Conservation (phyloP, 1,140 invertebrate genomes). For the Neodiprion lecontei region DNA sequence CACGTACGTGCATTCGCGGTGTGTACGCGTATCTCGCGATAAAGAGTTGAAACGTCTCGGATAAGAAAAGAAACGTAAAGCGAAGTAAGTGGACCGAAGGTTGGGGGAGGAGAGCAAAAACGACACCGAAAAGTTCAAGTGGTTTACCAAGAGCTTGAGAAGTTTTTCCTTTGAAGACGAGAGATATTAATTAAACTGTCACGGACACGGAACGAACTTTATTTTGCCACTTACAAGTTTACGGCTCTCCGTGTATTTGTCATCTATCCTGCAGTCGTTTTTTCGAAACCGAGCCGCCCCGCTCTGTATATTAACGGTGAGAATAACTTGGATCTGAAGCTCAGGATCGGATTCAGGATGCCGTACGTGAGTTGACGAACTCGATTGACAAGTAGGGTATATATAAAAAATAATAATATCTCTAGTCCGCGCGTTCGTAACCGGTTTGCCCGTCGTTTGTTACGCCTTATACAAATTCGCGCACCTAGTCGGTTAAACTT, state of each 20-base stretch:
- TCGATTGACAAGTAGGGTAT: background rate
- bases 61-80: background rate
- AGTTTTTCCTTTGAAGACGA: constrained; percentile 60
- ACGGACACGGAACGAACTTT: constrained; percentile 58
- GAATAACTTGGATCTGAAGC: background rate
- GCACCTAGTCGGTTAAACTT: no score
- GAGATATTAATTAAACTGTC: constrained; percentile 63
- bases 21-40: background rate
- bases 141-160: constrained; percentile 49
- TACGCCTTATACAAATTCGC: no score
- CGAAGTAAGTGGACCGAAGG: background rate
- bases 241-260: constrained; percentile 23
- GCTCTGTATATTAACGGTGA: background rate
- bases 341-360: background rate
- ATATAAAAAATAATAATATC: background rate
- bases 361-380: background rate
- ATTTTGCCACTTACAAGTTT: constrained; percentile 62
- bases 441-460: background rate
- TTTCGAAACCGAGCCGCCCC: background rate
- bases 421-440: constrained; percentile 28
- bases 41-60: background rate
- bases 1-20: no score
- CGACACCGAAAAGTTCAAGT: constrained; percentile 51
- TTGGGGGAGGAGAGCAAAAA: background rate
- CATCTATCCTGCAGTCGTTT: constrained; percentile 2